Evolutionary conservation across 2,113 vertebrate species (phyloP).

Genomic region (Grallaria varia): DNA sequence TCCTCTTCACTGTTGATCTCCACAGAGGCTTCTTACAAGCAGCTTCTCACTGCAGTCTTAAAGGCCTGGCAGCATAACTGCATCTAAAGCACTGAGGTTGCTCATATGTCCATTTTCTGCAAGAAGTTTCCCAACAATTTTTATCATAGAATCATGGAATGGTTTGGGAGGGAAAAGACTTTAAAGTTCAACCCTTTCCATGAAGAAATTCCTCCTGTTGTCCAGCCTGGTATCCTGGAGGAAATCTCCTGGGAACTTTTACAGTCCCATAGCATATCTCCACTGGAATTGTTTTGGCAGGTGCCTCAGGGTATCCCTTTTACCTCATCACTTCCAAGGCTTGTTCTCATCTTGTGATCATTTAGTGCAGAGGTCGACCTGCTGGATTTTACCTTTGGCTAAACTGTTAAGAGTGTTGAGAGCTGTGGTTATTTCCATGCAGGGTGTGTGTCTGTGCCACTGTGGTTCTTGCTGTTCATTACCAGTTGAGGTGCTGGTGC

Average conservation of each 20-base stretch:
- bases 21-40: too few relatives aligned
- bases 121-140: too few relatives aligned
- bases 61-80: too few relatives aligned
- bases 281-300: rapidly evolving
- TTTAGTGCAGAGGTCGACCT: not conserved
- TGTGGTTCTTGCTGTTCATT: not conserved
- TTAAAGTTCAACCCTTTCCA: not conserved
- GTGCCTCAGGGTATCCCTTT: not conserved
- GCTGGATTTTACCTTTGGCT: not conserved
- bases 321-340: not conserved
- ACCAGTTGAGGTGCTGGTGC: not conserved
- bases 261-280: rapidly evolving
- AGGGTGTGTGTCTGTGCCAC: not conserved
- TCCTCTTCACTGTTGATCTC: too few relatives aligned
- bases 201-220: not conserved
- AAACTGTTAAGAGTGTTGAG: not conserved
- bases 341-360: not conserved
- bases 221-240: not conserved
- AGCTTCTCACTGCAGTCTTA: too few relatives aligned
- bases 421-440: not conserved
- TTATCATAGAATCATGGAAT: not conserved
- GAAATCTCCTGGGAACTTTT: not conserved
- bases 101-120: too few relatives aligned
- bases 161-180: not conserved
- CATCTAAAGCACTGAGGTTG: too few relatives aligned